Conservation (phyloP, 2,888 invertebrate species). For the Drymonia ruficornis region DNA sequence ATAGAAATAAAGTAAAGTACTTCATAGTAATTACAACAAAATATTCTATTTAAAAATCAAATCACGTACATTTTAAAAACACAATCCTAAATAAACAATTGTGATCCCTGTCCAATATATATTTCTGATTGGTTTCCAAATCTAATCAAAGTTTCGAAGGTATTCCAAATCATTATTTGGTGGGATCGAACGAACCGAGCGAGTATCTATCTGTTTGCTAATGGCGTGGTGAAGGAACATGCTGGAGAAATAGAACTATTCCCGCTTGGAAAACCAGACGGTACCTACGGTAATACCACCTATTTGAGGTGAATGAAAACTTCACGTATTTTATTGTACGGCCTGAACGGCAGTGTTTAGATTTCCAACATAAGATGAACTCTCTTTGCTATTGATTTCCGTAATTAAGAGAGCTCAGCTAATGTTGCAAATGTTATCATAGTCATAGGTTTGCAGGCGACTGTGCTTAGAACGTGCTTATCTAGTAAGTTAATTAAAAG, state of each 20-base stretch:
- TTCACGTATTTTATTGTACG: conserved; percentile 7
- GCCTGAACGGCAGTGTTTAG: too few species aligned
- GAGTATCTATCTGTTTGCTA: conserved; percentile 40
- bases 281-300: conserved; percentile 31
- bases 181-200: conserved; percentile 27
- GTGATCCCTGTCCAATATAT: conserved; percentile 38
- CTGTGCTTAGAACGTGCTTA: too few species aligned
- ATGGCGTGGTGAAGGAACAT: conserved; percentile 46
- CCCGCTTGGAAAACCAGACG: conserved; percentile 33
- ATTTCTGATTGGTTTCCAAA: conserved; percentile 48
- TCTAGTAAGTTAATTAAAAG: too few species aligned
- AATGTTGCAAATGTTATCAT: too few species aligned
- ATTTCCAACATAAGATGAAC: too few species aligned
- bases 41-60: conserved; percentile 10
- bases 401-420: too few species aligned
- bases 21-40: too few species aligned
- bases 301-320: conserved; percentile 18
- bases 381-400: too few species aligned
- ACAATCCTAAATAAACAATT: conserved; percentile 40
- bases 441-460: too few species aligned
- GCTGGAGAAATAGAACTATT: conserved; percentile 47
- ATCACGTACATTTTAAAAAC: conserved; percentile 17
- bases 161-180: conserved; percentile 48
- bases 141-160: conserved; percentile 43
- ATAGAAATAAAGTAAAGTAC: too few species aligned